phyloP scores from a whole-genome alignment of 2,888 invertebrate genomes.

The Andrena marginata region DNA sequence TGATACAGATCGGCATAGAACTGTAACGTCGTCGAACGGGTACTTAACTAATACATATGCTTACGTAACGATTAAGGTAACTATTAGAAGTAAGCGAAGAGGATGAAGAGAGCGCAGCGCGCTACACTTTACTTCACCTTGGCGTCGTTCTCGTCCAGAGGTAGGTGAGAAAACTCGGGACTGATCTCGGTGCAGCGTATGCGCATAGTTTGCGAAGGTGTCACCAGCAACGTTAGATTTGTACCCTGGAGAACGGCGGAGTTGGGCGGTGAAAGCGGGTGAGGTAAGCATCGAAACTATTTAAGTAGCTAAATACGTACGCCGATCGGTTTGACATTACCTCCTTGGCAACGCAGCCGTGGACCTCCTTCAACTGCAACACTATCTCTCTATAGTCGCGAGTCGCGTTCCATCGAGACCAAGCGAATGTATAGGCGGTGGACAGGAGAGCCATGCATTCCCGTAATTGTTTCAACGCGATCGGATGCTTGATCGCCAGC shows the following conservation, averaged over 20 bases:
- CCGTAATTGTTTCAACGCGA: constrained; percentile 91
- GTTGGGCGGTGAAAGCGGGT: not conserved
- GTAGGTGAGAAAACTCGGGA: constrained; percentile 88
- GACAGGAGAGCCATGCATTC: constrained; percentile 92
- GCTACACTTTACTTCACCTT: constrained; percentile 66
- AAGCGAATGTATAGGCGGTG: constrained; percentile 91
- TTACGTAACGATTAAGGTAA: not conserved
- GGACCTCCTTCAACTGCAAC: constrained; percentile 89
- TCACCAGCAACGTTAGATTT: constrained; percentile 87
- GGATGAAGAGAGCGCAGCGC: not conserved
- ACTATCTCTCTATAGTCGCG: constrained; percentile 87
- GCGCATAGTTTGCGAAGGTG: constrained; percentile 89
- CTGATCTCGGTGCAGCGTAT: constrained; percentile 92
- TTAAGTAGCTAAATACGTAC: too few species aligned
- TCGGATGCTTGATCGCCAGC: constrained; percentile 87
- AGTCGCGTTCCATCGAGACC: constrained; percentile 91
- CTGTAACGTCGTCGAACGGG: constrained; percentile 80
- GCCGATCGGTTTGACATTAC: constrained; percentile 73
- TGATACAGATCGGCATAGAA: constrained; percentile 92
- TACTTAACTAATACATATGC: too few species aligned
- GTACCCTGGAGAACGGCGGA: constrained; percentile 75
- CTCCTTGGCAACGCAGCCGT: constrained; percentile 87
- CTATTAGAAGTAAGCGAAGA: not conserved
- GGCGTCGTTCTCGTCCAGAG: constrained; percentile 77
- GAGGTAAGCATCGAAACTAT: too few species aligned